phyloP scores from a whole-genome alignment of 1,140 invertebrate genomes.

The Zaprionus ornatus region DNA sequence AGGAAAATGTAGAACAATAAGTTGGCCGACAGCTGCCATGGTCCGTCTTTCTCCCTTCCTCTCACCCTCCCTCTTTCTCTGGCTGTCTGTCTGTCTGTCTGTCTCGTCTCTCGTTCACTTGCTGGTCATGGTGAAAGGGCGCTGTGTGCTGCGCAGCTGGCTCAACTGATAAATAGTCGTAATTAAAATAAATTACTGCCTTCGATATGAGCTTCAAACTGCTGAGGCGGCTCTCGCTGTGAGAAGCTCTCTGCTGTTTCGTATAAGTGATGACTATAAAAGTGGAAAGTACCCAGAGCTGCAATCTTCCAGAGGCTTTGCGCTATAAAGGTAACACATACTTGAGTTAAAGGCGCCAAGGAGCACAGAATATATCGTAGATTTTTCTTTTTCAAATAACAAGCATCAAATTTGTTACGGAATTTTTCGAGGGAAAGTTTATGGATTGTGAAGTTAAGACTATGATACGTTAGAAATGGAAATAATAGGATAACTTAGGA shows the following conservation, averaged over 20 bases:
- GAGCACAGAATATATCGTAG: background rate
- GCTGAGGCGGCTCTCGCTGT: slow-evolving; percentile 8
- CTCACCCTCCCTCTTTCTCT: background rate
- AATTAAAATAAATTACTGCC: slow-evolving; percentile 48
- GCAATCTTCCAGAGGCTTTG: background rate
- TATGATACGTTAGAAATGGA: background rate
- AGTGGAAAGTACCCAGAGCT: background rate
- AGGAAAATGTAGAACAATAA: slow-evolving; percentile 66
- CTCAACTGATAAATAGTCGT: slow-evolving; percentile 41
- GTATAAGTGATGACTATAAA: background rate
- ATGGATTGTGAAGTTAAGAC: no score
- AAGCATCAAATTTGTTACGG: background rate
- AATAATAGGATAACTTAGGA: no score
- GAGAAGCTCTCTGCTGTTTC: background rate
- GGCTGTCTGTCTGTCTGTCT: background rate
- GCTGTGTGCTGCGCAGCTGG: slow-evolving; percentile 15
- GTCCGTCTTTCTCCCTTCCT: background rate
- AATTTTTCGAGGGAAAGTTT: background rate
- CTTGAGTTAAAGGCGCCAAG: background rate
- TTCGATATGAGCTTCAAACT: slow-evolving; percentile 19
- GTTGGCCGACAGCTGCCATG: slow-evolving; percentile 37
- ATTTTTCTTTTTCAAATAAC: background rate
- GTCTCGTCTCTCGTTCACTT: background rate
- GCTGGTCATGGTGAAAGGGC: slow-evolving; percentile 40
- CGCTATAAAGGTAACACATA: slow-evolving; percentile 1